phyloP scores from a whole-genome alignment of 37 sponge, comb jelly and placozoan genomes.

The Beroe ovata region DNA sequence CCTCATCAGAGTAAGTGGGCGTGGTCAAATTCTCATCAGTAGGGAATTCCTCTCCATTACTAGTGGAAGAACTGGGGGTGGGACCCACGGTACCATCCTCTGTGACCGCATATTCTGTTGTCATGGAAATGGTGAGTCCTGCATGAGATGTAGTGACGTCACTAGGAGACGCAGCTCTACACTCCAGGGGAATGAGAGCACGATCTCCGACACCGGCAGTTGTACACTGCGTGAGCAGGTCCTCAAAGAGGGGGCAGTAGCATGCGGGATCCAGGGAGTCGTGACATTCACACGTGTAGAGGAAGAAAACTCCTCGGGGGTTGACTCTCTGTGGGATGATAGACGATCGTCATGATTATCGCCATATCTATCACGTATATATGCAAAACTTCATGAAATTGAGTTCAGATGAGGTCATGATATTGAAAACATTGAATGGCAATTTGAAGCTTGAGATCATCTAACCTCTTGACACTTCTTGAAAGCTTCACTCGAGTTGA shows the following conservation, averaged over 20 bases:
- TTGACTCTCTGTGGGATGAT: background rate
- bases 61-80: too few species aligned
- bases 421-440: too few species aligned
- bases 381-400: too few species aligned
- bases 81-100: too few species aligned
- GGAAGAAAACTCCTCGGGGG: constrained; percentile 15
- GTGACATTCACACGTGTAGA: constrained; percentile 26
- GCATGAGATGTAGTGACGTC: background rate
- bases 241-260: constrained; percentile 48
- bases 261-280: background rate
- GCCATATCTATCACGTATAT: too few species aligned
- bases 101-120: too few species aligned
- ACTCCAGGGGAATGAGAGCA: background rate
- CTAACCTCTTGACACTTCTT: background rate
- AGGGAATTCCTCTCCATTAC: too few species aligned
- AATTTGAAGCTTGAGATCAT: too few species aligned
- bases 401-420: too few species aligned
- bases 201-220: background rate
- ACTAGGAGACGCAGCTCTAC: background rate
- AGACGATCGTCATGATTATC: too few species aligned
- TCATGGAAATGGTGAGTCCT: background rate
- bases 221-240: background rate
- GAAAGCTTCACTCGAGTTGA: background rate
- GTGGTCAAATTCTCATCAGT: too few species aligned
- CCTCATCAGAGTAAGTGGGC: too few species aligned